phyloP scores from a whole-genome alignment of 2,797 vertebrate genomes.

The Enoplosus armatus region DNA sequence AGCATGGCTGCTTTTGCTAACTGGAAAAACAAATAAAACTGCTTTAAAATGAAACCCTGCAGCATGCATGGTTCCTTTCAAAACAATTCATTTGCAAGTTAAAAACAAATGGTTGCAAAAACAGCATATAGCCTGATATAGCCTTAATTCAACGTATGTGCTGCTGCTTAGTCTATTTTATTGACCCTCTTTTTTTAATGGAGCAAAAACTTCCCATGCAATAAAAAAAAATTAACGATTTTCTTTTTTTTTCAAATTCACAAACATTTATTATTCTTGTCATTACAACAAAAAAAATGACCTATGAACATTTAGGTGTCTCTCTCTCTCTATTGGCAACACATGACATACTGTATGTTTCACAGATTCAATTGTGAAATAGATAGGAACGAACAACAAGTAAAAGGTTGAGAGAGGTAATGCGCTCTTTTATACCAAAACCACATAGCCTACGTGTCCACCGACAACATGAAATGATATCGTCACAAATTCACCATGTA shows the following conservation, averaged over 20 bases:
- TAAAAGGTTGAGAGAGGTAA: constrained; percentile 79
- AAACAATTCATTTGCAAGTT: neutral
- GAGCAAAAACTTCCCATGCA: constrained; percentile 27
- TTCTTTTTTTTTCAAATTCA: constrained; percentile 86
- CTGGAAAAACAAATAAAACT: neutral
- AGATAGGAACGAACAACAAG: constrained; percentile 87
- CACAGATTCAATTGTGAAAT: constrained; percentile 91
- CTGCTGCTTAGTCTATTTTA: constrained; percentile 4
- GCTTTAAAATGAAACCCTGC: neutral
- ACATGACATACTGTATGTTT: constrained; percentile 87
- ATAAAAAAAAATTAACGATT: constrained; percentile 58
- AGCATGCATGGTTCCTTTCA: neutral
- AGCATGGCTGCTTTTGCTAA: neutral
- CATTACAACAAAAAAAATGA: constrained; percentile 92
- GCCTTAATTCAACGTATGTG: neutral
- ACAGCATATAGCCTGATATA: neutral
- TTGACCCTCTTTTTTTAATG: neutral
- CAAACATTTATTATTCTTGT: constrained; percentile 97
- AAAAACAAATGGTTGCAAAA: neutral
- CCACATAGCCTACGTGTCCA: constrained; percentile 80
- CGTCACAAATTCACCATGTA: constrained; percentile 86
- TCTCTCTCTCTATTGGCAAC: constrained; percentile 86
- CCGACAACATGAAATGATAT: constrained; percentile 84
- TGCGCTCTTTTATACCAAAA: constrained; percentile 86
- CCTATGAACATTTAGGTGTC: constrained; percentile 86